These are phyloP conservation scores for Stegostoma tigrinum DNA, from an alignment of 2,113 vertebrate species.

Conservation along the genomic window DNA sequence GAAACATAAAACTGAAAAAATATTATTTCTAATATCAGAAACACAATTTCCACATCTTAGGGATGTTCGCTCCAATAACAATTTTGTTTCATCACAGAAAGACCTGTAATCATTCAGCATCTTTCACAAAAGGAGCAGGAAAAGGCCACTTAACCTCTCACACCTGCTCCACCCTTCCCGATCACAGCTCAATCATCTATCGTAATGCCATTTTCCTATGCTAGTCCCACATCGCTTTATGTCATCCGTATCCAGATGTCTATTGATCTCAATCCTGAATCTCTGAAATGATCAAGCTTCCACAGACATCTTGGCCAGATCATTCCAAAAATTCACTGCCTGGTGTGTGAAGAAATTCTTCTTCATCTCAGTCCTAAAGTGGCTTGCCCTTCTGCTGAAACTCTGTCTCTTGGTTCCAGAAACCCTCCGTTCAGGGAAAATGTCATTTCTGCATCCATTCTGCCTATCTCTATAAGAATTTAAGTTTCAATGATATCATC, in stretches of 20 bases:
- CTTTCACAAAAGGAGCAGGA: background rate
- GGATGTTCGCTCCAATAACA: background rate
- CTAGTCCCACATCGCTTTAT: background rate
- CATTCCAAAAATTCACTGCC: too few relatives aligned
- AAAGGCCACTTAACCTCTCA: background rate
- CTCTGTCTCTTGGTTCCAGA: background rate
- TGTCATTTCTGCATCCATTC: background rate
- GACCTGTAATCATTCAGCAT: background rate
- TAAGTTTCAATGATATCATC: background rate
- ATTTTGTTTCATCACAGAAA: background rate
- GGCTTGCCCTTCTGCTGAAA: background rate
- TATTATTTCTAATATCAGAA: background rate
- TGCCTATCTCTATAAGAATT: background rate
- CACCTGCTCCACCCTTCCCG: background rate
- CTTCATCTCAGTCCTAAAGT: background rate
- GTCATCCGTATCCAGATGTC: background rate
- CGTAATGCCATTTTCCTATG: background rate
- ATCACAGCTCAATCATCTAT: background rate
- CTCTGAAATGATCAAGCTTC: background rate
- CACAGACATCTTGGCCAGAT: too few relatives aligned
- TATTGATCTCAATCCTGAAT: background rate
- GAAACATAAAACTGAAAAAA: background rate
- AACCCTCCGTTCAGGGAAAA: background rate
- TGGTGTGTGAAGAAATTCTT: background rate
- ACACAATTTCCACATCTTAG: background rate